Base-by-base conservation (phyloP, 2,888 invertebrate species). In the Acronicta aceris region DNA sequence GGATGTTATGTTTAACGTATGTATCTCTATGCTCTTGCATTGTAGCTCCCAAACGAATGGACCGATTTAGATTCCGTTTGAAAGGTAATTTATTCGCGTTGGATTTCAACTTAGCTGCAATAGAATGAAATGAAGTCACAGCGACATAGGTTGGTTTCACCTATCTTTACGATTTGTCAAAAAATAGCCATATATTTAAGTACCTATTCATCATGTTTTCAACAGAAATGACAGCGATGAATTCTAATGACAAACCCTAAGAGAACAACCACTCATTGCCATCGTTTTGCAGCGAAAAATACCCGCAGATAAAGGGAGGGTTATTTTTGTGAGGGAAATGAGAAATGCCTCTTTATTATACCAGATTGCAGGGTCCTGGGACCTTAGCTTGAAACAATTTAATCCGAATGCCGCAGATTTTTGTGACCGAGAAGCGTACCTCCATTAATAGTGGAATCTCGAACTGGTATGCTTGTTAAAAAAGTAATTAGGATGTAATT, bases 301-400 rank as follows among this genome's bases (percentile, higher is more conserved):
- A 33, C 21, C 36, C 33, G 15, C 10, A 21, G 48, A 68, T 66
- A 67, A 65, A 62, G 55, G 30, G 41, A 46, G 33, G 61, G 52
- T 64, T 71, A 68, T 74, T 74, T 74, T 70, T 59, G 55, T 48
- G 56, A 36, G 46, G 49, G 43, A 69, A 78, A 82, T 78, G 81
- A 81, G 64, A 74, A 73, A 78, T 74, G 50, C 48, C 68, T 62
- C 69, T 77, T 78, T 46, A 78, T 78, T 81, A 72, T 57, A 63
- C 59, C 51, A 65, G 71, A 79, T 74, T 67, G 71, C 65, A 72
- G 69, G 54, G 12, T 53, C 27, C 55, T 36, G n/a, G 53, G 59
- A 45, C 55, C 51, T 64, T 75, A 54, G 55, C 50, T 70, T 67
- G 56, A 74, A 75, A 82, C 78, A 81, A 84, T 78, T 79, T 79